Evolutionary conservation across 2,797 vertebrate species (phyloP), one percentile per base, ranked within the genome.

Genomic region (Gambusia yucatana): DNA sequence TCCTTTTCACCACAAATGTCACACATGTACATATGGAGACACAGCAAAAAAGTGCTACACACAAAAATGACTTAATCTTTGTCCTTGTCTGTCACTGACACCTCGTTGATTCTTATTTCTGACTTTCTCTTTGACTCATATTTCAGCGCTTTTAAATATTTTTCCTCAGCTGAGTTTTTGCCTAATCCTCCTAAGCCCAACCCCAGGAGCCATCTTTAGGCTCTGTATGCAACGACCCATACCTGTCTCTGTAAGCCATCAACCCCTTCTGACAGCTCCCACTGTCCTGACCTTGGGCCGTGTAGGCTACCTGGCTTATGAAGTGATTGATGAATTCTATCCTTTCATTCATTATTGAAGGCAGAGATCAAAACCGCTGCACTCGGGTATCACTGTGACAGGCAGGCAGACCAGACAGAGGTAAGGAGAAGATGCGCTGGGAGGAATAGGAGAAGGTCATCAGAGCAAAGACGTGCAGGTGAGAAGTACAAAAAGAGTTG

Each of bases 341-440:
- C 92, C 93, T 93, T 93, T 95, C 91, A 94, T 94, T 94, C 92
- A 94, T 95, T 94, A 95, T 94, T 94, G 87, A 95, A 94, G 89
- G 89, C 16, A 9, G 84, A 88, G 92, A 92, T 94, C 90, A 93
- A 91, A 93, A 88, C 86, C 55, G 43, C 39, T 28, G 84, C 86
- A 78, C 80, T 86, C 2, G 84, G 87, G 87, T 90, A 91, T 91
- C 88, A 84, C 71, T 7, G 70, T 88, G 89, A 91, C 88, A 88
- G 80, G 77, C 76, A 5, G 28, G 75, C 82, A 79, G 83, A 87
- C 85, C 79, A 89, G 93, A 91, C 86, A 77, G 85, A 65, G 83
- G 73, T 76, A 83, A 83, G 86, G 77, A 79, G 76, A 78, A 59
- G 78, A 59, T 65, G 78, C 46, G 33, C 74, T 7, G 61, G 70